Conservation (phyloP, 2,797 vertebrate species). For the Ciconia nigra region DNA sequence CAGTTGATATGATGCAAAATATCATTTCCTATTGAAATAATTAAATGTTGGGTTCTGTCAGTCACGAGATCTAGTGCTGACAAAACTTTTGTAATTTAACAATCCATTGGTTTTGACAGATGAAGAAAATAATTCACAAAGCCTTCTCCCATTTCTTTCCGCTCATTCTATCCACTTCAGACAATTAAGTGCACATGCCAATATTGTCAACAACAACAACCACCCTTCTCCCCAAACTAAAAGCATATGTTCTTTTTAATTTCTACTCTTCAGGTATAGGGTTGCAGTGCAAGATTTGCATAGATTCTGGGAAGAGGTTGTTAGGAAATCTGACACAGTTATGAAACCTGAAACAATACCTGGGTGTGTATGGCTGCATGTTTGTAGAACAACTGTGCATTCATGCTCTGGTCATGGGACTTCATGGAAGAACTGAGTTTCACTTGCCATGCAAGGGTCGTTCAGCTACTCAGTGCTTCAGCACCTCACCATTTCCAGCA, state of each 20-base stretch:
- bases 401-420: neutral
- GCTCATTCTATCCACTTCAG: neutral
- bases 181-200: neutral
- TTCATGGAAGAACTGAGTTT: neutral
- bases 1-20: neutral
- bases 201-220: neutral
- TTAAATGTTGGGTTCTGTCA: neutral
- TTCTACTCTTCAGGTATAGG: neutral
- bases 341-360: neutral
- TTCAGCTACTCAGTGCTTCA: neutral
- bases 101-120: neutral
- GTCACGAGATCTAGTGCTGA: neutral
- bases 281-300: neutral
- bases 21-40: neutral
- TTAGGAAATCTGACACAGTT: neutral
- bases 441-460: neutral
- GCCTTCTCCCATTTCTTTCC: neutral
- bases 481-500: neutral
- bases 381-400: neutral
- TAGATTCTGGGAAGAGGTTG: neutral
- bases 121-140: neutral
- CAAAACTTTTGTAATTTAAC: neutral
- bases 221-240: neutral
- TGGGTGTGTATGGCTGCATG: rapidly evolving
- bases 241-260: neutral